These are phyloP conservation scores for Fissipunctia ypsillon DNA, from an alignment of 2,888 invertebrate species.

Conservation along the genomic window DNA sequence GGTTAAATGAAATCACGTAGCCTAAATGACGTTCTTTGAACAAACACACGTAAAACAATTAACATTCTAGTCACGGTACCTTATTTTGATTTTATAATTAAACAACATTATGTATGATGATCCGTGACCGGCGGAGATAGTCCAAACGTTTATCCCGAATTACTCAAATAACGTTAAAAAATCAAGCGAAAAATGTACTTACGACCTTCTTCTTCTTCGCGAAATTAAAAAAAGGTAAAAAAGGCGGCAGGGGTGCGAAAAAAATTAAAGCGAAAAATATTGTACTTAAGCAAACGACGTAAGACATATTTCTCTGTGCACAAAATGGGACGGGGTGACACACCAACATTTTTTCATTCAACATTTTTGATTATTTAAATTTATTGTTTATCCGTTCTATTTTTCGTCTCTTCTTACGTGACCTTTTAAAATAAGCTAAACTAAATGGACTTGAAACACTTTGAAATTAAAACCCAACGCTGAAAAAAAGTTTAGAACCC, in stretches of 20 bases:
- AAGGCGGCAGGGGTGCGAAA: neutral
- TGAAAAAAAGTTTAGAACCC: neutral
- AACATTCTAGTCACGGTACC: neutral
- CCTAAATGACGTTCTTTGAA: neutral
- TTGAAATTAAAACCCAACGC: slow-evolving; percentile 39
- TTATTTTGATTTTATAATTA: neutral
- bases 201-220: no score
- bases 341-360: neutral
- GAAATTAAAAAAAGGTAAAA: neutral
- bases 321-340: neutral
- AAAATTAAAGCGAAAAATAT: neutral
- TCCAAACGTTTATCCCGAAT: neutral
- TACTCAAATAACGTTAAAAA: neutral
- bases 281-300: neutral
- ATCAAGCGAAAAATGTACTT: neutral
- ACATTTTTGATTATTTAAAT: neutral
- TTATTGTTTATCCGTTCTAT: neutral
- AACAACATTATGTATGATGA: neutral
- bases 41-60: neutral
- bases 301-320: neutral
- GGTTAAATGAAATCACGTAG: neutral
- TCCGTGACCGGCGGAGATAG: neutral
- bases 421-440: neutral
- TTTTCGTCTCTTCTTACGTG: neutral
- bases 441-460: neutral